These are phyloP conservation scores for Drosophila carrolli DNA, from an alignment of 1,140 invertebrate species.

Conservation along the genomic window DNA sequence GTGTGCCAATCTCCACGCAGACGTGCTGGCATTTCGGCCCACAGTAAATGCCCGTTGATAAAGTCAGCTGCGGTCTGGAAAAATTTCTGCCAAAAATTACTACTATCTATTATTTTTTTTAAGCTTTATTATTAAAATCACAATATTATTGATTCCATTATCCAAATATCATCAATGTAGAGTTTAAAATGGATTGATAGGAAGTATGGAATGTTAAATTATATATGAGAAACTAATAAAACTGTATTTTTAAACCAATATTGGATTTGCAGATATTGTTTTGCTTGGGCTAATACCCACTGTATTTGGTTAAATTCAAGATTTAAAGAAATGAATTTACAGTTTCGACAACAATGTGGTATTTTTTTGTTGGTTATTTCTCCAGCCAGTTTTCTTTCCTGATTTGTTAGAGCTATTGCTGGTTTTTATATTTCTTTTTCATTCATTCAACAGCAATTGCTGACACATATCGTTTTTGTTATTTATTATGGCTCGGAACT, in stretches of 20 bases:
- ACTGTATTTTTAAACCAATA: too few species aligned
- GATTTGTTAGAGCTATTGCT: slow-evolving; percentile 4
- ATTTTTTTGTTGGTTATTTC: slow-evolving; percentile 1
- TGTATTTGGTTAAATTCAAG: slow-evolving; percentile 11
- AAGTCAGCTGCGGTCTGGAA: neutral
- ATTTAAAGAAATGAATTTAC: slow-evolving; percentile 21
- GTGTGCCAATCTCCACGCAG: slow-evolving; percentile 35
- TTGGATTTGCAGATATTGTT: too few species aligned
- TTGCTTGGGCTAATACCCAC: neutral
- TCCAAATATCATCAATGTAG: too few species aligned
- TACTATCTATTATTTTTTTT: neutral
- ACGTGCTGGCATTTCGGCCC: slow-evolving; percentile 20
- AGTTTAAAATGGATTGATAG: too few species aligned
- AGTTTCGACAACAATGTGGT: slow-evolving; percentile 17
- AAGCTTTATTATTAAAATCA: too few species aligned
- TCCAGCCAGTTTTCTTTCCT: slow-evolving; percentile 1
- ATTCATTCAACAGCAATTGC: slow-evolving; percentile 26
- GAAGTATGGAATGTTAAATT: too few species aligned
- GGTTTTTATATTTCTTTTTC: neutral
- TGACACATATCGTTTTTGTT: slow-evolving; percentile 3
- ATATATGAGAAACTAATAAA: too few species aligned
- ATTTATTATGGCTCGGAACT: slow-evolving; percentile 10
- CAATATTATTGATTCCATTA: too few species aligned
- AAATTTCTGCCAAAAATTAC: neutral
- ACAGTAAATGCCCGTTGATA: slow-evolving; percentile 14